Conservation (phyloP, 2,113 vertebrate genomes). For the Zosterops japonicus region DNA sequence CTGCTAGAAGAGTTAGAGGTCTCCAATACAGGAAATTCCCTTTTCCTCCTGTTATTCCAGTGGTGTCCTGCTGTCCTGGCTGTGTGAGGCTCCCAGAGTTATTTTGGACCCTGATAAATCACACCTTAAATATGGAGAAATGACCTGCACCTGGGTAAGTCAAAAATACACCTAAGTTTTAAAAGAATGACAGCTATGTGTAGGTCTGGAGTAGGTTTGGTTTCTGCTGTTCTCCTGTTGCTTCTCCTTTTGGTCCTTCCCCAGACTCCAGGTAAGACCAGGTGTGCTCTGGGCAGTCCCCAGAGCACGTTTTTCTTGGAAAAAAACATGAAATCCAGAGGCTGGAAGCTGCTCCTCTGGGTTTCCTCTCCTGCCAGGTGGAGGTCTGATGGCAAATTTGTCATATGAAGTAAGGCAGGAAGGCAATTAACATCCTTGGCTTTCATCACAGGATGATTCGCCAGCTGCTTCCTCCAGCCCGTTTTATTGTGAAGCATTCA, state of each 20-base stretch:
- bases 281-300: not conserved
- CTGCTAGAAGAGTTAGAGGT: not conserved
- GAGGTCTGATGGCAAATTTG: not conserved
- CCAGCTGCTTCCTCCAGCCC: not conserved
- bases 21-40: not conserved
- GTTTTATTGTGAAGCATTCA: not conserved
- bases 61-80: not conserved
- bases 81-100: not conserved
- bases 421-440: not conserved
- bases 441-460: not conserved
- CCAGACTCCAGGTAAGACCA: not conserved
- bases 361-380: not conserved
- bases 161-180: not conserved
- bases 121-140: not conserved
- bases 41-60: not conserved
- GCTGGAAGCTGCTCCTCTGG: not conserved
- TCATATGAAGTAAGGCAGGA: not conserved
- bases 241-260: not conserved
- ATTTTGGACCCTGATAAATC: not conserved
- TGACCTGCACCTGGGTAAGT: not conserved
- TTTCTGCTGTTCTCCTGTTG: not conserved
- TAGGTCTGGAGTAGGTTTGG: not conserved
- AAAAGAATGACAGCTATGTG: fast-evolving
- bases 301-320: not conserved
- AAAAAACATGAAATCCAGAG: not conserved